Evolutionary conservation across 2,797 vertebrate species (phyloP), one percentile per base, ranked within the genome.

Genomic region (Hemibagrus guttatus): DNA sequence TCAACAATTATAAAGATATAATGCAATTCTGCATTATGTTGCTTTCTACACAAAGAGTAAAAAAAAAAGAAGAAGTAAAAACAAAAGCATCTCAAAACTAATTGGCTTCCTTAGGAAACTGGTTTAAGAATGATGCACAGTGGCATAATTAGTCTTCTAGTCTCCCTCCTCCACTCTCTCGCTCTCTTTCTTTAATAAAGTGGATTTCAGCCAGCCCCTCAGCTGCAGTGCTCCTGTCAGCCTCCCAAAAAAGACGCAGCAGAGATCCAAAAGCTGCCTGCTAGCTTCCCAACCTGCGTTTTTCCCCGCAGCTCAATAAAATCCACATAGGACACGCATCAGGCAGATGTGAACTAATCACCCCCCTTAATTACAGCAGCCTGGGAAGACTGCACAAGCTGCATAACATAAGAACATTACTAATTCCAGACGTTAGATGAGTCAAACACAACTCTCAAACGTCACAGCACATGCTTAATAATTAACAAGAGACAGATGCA

Each of bases 201-300:
- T 89, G 68, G 59, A 90, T 76, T 86, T 85, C 87, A 81, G 88
- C 86, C 92, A 92, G 90, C 71, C 42, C 83, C 88, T 88, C 87
- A 90, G 86, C 93, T 92, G 93, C 94, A 92, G 90, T 88, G 91
- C 87, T 92, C 78, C 82, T 78, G 85, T 88, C 88, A 90, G 86
- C 88, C 85, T 88, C 88, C 72, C 42, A 84, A 91, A 86, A 91
- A 86, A 89, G 90, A 93, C 78, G 88, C 91, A 93, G 80, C 83
- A 69, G 89, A 75, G 19, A 87, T 68, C 87, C 87, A 88, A 88
- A 93, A 90, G 39, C 46, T 69, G 66, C 49, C 86, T 85, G n/a
- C 85, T 59, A 26, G 81, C 39, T 39, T 78, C 52, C 78, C 52
- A 26, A 87, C 90, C 63, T 59, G 81, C 81, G 84, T 83, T 68